A percentile compares a stretch with the other conserved stretches of the same genome.
Conservation (phyloP, 2,888 invertebrate species). For the Drosophila pseudotalamancana region DNA sequence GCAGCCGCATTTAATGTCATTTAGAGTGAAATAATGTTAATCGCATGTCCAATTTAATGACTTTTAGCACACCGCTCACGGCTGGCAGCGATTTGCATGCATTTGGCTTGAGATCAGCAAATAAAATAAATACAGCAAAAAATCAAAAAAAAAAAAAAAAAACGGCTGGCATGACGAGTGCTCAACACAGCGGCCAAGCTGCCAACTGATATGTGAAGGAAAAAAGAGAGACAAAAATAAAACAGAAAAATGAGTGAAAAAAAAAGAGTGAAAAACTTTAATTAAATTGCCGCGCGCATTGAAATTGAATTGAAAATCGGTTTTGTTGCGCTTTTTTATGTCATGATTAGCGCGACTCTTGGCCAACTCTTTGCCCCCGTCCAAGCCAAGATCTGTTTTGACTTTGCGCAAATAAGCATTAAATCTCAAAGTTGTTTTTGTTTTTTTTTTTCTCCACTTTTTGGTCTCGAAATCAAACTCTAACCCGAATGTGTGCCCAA, state of each 20-base stretch:
- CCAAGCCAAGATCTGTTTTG: conserved; percentile 73
- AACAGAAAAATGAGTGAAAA: background rate
- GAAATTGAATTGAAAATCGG: conserved; percentile 79
- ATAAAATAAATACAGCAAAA: conserved; percentile 38
- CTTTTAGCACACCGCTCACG: conserved; percentile 63
- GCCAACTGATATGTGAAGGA: conserved; percentile 1
- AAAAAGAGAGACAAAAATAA: background rate
- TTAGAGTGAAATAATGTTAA: conserved; percentile 76
- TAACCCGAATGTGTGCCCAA: conserved; percentile 8
- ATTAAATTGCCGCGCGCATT: conserved; percentile 74
- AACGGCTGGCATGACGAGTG: background rate
- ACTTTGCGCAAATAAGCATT: conserved; percentile 81
- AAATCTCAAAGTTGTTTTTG: conserved; percentile 76
- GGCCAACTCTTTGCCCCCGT: conserved; percentile 22
- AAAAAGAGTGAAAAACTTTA: conserved; percentile 63
- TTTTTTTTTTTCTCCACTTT: no score
- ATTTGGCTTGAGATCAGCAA: conserved; percentile 49
- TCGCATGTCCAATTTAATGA: conserved; percentile 77
- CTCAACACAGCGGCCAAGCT: background rate
- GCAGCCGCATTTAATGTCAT: conserved; percentile 67
- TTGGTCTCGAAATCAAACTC: conserved; percentile 26
- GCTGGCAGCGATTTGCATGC: conserved; percentile 53
- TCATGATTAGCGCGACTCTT: conserved; percentile 71
- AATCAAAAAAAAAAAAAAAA: background rate
- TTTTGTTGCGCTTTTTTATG: conserved; percentile 81